Evolutionary conservation across 2,888 invertebrate genomes (phyloP).

Genomic region (Julus scanicus): DNA sequence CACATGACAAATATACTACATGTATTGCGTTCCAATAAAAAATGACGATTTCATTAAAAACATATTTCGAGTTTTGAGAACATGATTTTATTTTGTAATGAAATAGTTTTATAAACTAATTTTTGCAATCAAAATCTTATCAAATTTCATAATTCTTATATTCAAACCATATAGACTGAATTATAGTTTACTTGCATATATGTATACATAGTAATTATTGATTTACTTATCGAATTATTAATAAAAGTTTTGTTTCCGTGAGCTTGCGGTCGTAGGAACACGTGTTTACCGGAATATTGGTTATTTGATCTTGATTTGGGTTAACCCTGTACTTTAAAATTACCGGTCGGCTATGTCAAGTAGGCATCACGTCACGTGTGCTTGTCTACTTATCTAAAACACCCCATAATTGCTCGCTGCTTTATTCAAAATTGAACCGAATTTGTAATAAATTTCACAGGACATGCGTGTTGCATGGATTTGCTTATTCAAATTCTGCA

Average conservation of each 20-base stretch:
- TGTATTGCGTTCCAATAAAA: too few relatives aligned
- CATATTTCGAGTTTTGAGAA: too few relatives aligned
- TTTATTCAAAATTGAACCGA: constrained; percentile 43
- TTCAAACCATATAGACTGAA: not conserved
- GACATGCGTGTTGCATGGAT: constrained; percentile 33
- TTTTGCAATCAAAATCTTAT: too few relatives aligned
- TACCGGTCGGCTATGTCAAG: constrained; percentile 28
- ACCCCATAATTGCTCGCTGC: constrained; percentile 25
- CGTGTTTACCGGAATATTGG: constrained; percentile 26
- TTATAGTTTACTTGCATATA: not conserved
- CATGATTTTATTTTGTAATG: too few relatives aligned
- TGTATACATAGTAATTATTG: not conserved
- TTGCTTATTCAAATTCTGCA: not conserved
- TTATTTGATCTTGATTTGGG: constrained; percentile 42
- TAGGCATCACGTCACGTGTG: constrained; percentile 37
- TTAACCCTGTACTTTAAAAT: constrained; percentile 29
- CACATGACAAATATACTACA: too few relatives aligned
- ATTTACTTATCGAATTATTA: constrained; percentile 15
- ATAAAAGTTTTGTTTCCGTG: not conserved
- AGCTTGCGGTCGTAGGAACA: not conserved
- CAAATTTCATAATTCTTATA: too few relatives aligned
- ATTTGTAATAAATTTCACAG: constrained; percentile 45
- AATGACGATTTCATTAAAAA: too few relatives aligned
- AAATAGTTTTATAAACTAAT: too few relatives aligned
- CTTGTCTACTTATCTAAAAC: constrained; percentile 32